A percentile compares a stretch with the other conserved stretches of the same genome.
Evolutionary conservation across 1,140 invertebrate genomes (phyloP).

Genomic region (Drosophila gunungcola): DNA sequence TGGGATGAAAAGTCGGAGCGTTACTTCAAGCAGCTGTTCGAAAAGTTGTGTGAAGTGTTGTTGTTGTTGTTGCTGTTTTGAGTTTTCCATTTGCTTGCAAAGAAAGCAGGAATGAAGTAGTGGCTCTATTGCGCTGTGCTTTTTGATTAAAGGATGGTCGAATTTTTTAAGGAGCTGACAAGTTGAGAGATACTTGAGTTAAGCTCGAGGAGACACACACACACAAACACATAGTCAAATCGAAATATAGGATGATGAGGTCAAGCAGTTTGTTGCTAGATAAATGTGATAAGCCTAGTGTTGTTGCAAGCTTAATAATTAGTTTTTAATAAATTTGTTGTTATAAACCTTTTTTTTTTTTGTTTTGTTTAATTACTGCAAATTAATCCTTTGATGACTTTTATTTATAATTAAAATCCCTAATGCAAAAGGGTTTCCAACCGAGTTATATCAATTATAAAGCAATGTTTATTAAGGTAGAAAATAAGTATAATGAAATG

Average conservation of each 20-base stretch:
- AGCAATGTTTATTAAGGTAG: background rate
- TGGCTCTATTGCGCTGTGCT: conserved; percentile 10
- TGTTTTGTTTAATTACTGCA: no score
- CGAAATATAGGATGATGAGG: conserved; percentile 26
- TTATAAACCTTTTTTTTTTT: background rate
- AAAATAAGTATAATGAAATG: conserved; percentile 4
- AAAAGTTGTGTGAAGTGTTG: conserved; percentile 45
- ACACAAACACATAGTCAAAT: background rate
- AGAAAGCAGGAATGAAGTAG: conserved; percentile 21
- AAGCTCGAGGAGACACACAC: conserved; percentile 24
- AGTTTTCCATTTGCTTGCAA: conserved; percentile 40
- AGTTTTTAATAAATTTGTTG: background rate
- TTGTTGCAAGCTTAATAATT: background rate
- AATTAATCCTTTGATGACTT: no score
- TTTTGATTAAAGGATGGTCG: conserved; percentile 44
- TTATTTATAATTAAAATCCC: no score
- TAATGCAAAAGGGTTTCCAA: background rate
- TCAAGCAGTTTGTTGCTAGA: conserved; percentile 20
- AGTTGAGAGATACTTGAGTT: conserved; percentile 38
- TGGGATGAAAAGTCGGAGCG: conserved; percentile 13
- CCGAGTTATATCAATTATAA: background rate
- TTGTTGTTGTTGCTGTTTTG: conserved; percentile 5
- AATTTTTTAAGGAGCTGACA: conserved; percentile 47
- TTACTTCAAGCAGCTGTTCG: conserved; percentile 53
- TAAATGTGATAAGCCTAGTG: conserved; percentile 24